phyloP scores from a whole-genome alignment of 2,888 invertebrate species.

The Athripsodes cinereus region DNA sequence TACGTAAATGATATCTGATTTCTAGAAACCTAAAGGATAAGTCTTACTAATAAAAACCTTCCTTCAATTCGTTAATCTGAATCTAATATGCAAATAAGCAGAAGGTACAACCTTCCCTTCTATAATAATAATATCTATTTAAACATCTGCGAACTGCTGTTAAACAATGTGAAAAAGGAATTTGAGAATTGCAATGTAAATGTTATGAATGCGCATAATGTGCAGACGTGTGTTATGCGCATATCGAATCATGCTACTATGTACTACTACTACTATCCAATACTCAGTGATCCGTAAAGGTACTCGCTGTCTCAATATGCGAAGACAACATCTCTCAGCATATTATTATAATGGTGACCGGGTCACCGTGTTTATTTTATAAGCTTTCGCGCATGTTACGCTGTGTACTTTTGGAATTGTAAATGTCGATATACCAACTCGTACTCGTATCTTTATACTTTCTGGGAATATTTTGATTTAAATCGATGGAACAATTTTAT shows the following conservation, averaged over 20 bases:
- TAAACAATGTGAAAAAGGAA: conserved; percentile 10
- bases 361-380: conserved; percentile 17
- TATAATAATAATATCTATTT: neutral
- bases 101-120: neutral
- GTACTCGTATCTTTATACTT: no score
- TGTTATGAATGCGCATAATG: conserved; percentile 23
- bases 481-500: no score
- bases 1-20: conserved; percentile 1
- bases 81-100: neutral
- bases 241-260: conserved; percentile 15
- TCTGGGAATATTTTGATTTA: no score
- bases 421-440: no score
- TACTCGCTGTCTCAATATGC: neutral
- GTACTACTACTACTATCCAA: neutral
- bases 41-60: neutral
- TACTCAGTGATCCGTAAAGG: neutral
- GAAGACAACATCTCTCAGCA: conserved; percentile 10
- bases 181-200: conserved; percentile 4
- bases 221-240: conserved; percentile 7
- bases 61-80: neutral
- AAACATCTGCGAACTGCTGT: neutral
- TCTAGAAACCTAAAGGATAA: neutral
- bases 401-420: no score
- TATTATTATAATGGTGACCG: conserved; percentile 20
- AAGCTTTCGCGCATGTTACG: neutral